These are phyloP conservation scores for Himalopsyche anomala DNA, from an alignment of 2,888 invertebrate species.

Conservation along the genomic window DNA sequence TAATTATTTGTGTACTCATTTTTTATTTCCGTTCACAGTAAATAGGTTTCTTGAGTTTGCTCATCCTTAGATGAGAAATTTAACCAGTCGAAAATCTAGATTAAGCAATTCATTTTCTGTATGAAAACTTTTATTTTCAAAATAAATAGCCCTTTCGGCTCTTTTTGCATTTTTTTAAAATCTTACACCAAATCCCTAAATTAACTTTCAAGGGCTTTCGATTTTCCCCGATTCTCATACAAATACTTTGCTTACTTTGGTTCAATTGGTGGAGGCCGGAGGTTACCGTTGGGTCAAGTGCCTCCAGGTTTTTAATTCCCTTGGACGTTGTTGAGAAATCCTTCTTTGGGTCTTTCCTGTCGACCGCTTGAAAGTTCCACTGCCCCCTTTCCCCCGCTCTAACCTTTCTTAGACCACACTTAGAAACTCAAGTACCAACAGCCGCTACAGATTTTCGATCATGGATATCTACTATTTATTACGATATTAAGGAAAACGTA, in stretches of 20 bases:
- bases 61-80: too few relatives aligned
- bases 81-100: too few relatives aligned
- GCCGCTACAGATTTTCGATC: neutral
- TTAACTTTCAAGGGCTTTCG: conserved; percentile 2
- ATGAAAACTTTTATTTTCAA: too few relatives aligned
- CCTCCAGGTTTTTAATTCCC: conserved; percentile 15
- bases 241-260: neutral
- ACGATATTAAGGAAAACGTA: too few relatives aligned
- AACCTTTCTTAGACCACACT: conserved; percentile 32
- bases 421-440: conserved; percentile 36
- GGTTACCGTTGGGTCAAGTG: conserved; percentile 23
- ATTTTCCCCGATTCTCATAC: neutral
- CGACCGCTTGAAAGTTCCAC: conserved; percentile 18
- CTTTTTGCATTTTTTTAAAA: too few relatives aligned
- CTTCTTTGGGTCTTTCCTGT: conserved; percentile 26
- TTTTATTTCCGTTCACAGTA: too few relatives aligned
- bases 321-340: conserved; percentile 37
- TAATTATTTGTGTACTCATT: too few relatives aligned
- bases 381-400: neutral
- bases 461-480: neutral
- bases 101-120: too few relatives aligned
- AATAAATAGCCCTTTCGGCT: too few relatives aligned
- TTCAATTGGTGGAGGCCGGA: neutral
- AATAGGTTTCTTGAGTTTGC: too few relatives aligned
- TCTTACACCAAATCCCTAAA: neutral